Evolutionary conservation across 2,888 invertebrate genomes (phyloP).

Genomic region (Melangyna quadrimaculata): DNA sequence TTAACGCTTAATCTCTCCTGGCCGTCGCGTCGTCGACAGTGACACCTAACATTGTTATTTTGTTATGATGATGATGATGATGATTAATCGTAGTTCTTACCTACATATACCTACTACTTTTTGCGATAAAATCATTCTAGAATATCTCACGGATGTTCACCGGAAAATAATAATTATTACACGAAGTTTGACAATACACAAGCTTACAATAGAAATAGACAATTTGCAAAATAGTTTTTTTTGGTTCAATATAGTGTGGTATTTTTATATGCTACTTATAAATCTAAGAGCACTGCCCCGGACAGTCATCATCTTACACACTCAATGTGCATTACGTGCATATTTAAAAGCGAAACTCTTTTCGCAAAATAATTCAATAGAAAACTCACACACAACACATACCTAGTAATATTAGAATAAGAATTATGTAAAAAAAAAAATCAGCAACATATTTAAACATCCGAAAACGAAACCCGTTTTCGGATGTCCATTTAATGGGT

Average conservation of each 20-base stretch:
- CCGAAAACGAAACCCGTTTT: slow-evolving; percentile 29
- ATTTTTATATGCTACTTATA: slow-evolving; percentile 48
- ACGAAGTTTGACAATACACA: slow-evolving; percentile 38
- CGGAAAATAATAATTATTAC: slow-evolving; percentile 38
- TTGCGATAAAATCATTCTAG: slow-evolving; percentile 52
- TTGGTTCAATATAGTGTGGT: slow-evolving; percentile 38
- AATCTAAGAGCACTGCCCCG: slow-evolving; percentile 16
- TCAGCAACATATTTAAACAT: neutral
- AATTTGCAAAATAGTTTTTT: neutral
- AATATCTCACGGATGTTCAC: slow-evolving; percentile 64
- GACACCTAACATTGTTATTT: slow-evolving; percentile 4
- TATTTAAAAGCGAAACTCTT: slow-evolving; percentile 4
- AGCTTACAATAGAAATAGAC: slow-evolving; percentile 25
- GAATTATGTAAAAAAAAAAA: slow-evolving; percentile 4
- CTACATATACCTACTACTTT: slow-evolving; percentile 8
- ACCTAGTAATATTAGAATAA: neutral
- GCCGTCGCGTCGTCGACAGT: neutral
- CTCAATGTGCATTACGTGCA: slow-evolving; percentile 43
- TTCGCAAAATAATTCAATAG: neutral
- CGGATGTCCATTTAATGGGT: slow-evolving; percentile 74
- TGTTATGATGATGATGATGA: neutral
- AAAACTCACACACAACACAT: neutral
- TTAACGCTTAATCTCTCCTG: slow-evolving; percentile 4
- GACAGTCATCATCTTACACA: slow-evolving; percentile 5
- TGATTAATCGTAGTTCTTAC: slow-evolving; percentile 53